A percentile compares a stretch with the other conserved stretches of the same genome.
These are phyloP conservation scores for Athrips mouffetella DNA, from an alignment of 2,888 invertebrate species.

Conservation along the genomic window DNA sequence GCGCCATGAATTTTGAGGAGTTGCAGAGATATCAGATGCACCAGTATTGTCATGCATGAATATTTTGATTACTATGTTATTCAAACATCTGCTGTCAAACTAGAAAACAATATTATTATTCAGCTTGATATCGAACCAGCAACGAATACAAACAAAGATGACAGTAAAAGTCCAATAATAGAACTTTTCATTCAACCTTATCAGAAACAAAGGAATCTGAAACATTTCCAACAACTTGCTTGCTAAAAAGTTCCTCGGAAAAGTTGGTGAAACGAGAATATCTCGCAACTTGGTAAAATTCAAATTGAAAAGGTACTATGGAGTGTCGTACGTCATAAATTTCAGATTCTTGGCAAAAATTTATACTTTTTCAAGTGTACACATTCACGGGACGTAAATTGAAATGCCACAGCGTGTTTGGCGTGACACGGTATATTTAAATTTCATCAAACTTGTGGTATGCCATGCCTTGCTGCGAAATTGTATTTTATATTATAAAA, in stretches of 20 bases:
- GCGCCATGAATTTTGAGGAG: conserved; percentile 4
- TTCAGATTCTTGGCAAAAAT: conserved; percentile 11
- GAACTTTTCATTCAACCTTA: too few species aligned
- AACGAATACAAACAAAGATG: too few species aligned
- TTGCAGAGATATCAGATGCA: conserved; percentile 1
- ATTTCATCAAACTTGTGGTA: conserved; percentile 51
- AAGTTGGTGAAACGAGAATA: not conserved
- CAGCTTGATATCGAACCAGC: not conserved
- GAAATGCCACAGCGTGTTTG: conserved; percentile 46
- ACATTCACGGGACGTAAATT: conserved; percentile 41
- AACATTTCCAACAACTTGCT: too few species aligned
- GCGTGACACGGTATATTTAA: conserved; percentile 42
- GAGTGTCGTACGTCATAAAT: not conserved
- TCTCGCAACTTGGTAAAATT: not conserved
- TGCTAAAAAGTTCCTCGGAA: not conserved
- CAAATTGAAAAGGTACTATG: not conserved
- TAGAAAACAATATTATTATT: not conserved
- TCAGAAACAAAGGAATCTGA: too few species aligned
- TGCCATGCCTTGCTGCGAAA: conserved; percentile 37
- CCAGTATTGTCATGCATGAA: conserved; percentile 4
- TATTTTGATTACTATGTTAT: conserved; percentile 6
- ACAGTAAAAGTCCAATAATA: too few species aligned
- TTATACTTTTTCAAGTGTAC: conserved; percentile 15
- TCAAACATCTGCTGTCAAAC: not conserved
- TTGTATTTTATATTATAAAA: conserved; percentile 50